A percentile compares a stretch with the other conserved stretches of the same genome.
Evolutionary conservation across 2,113 vertebrate genomes (phyloP).

Genomic region (Glaucidium brasilianum): DNA sequence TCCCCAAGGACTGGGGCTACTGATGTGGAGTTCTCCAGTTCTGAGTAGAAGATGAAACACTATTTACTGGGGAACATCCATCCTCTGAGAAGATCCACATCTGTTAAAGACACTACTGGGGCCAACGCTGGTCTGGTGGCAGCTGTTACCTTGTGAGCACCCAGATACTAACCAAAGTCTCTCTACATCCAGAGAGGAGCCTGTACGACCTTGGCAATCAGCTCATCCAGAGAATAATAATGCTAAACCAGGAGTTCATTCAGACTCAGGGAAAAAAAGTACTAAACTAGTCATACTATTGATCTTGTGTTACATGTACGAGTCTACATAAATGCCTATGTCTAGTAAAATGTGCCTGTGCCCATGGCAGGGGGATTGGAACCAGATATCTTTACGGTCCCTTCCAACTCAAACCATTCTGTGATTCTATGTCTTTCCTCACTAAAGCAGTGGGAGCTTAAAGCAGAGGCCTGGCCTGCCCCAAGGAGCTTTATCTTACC

Average conservation of each 20-base stretch:
- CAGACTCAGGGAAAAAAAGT: too few species aligned
- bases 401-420: too few species aligned
- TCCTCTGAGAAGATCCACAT: background rate
- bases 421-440: rapidly evolving
- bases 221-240: background rate
- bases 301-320: rapidly evolving
- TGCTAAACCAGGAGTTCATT: background rate
- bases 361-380: too few species aligned
- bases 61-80: background rate
- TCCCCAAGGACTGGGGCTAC: background rate
- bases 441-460: background rate
- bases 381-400: too few species aligned
- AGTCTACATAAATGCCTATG: rapidly evolving
- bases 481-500: background rate
- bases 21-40: background rate
- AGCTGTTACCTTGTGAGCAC: background rate
- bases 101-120: background rate
- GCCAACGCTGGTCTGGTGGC: background rate
- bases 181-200: background rate
- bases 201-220: background rate
- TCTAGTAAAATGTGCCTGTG: background rate
- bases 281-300: too few species aligned
- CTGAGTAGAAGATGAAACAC: background rate
- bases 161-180: rapidly evolving
- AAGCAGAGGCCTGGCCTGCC: background rate